Conservation (phyloP, 2,888 invertebrate genomes). For the Baronia brevicornis region DNA sequence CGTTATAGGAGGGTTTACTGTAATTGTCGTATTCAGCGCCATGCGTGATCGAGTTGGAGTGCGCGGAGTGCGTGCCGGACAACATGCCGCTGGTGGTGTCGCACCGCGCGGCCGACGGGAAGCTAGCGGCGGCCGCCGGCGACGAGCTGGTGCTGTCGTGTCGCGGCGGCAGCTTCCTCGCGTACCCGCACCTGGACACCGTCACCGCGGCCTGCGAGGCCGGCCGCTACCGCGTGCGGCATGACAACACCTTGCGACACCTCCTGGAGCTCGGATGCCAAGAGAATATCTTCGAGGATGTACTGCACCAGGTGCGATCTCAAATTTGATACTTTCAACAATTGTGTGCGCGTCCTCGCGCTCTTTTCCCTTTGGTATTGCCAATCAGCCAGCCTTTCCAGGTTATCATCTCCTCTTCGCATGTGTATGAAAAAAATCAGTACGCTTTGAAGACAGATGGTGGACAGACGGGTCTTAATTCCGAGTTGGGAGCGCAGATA, state of each 20-base stretch:
- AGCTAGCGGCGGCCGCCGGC: conserved; percentile 33
- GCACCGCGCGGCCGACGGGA: conserved; percentile 34
- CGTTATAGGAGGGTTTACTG: neutral
- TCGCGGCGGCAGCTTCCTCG: conserved; percentile 46
- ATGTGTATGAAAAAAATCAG: too few relatives aligned
- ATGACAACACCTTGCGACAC: conserved; percentile 34
- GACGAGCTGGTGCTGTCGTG: conserved; percentile 47
- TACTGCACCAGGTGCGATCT: conserved; percentile 37
- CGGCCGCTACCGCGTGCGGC: conserved; percentile 40
- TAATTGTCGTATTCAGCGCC: conserved; percentile 22
- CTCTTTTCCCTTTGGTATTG: too few relatives aligned
- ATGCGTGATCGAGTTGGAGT: conserved; percentile 56
- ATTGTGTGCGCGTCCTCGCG: neutral
- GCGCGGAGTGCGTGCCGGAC: conserved; percentile 62
- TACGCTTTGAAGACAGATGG: too few relatives aligned
- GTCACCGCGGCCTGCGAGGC: conserved; percentile 41
- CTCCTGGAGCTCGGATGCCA: conserved; percentile 65
- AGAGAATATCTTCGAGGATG: conserved; percentile 59
- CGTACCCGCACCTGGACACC: conserved; percentile 38
- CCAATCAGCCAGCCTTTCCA: too few relatives aligned
- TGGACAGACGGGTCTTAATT: too few relatives aligned
- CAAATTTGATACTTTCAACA: neutral
- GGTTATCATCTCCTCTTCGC: too few relatives aligned
- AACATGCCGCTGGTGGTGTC: conserved; percentile 61
- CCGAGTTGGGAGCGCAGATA: too few relatives aligned